Conservation (phyloP, 2,113 vertebrate genomes). For the Plecturocebus donacophilus region DNA sequence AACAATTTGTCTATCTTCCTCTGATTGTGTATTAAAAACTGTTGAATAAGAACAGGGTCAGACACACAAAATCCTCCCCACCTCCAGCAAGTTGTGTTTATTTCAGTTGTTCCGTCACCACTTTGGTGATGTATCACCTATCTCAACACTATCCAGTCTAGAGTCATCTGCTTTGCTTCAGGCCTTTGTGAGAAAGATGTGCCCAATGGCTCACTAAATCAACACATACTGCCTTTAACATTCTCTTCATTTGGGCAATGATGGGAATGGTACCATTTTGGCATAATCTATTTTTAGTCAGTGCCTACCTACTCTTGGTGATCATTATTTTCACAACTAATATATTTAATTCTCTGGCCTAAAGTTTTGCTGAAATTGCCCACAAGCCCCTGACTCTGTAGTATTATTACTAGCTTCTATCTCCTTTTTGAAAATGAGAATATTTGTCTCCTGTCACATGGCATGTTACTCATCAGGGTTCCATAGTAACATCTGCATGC, state of each 20-base stretch:
- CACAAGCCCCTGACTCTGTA: neutral
- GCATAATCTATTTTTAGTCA: neutral
- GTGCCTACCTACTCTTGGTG: neutral
- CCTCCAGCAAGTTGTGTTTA: neutral
- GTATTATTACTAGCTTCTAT: neutral
- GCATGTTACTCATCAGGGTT: neutral
- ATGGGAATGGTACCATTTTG: neutral
- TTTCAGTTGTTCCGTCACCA: neutral
- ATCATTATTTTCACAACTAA: neutral
- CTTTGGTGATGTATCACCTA: neutral
- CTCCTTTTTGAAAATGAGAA: slow-evolving; percentile 3
- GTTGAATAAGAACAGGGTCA: neutral
- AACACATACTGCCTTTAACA: neutral
- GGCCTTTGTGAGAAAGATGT: neutral
- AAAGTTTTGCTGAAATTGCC: neutral
- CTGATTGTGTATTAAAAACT: neutral
- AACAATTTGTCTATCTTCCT: neutral
- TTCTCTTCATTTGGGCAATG: neutral
- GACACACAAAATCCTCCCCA: neutral
- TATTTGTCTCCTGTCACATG: neutral
- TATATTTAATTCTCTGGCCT: slow-evolving; percentile 21
- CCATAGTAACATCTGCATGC: neutral
- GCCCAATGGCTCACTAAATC: neutral
- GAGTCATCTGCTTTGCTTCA: neutral
- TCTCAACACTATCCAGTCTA: neutral